Evolutionary conservation across 2,113 vertebrate genomes (phyloP), one percentile per base, ranked within the genome.

Genomic region (Boleophthalmus pectinirostris): DNA sequence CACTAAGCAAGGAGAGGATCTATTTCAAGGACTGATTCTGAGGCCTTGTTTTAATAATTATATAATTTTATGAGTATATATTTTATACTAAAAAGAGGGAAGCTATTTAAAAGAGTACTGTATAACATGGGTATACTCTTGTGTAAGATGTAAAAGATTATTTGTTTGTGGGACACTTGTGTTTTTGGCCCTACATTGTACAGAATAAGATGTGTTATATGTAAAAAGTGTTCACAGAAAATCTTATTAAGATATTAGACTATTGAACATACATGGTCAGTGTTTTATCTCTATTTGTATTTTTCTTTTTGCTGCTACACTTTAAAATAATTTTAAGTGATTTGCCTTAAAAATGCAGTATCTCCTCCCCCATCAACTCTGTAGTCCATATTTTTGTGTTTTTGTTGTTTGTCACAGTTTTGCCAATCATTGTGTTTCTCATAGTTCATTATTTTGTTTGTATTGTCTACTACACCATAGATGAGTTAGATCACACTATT

Each of bases 31-130:
- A 89, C 72, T 87, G 85, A 87, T 69, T 82, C 69, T 65, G 82
- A 47, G 38, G 75, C 84, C 69, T 86, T 82, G 21, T 91, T 91
- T 87, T 89, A 89, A 91, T 77, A 92, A 90, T 89, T 89, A 89
- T 90, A 92, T 93, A 90, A 92, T 92, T 93, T 77, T 92, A 93
- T 92, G 90, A 91, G 90, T 92, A 94, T 94, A 94, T 94, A 94
- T 95, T 92, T 94, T 94, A 93, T 94, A 94, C 94, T 93, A 94
- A 94, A 93, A 91, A 91, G 87, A 92, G 92, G 92, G 90, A 93
- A 93, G 90, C 89, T 93, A 94, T 95, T 95, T 94, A 94, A 94
- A 93, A 91, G 91, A 93, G 93, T 93, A 93, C 92, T 93, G 93
- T 94, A 93, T 94, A 92, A 93, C 91, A 91, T 93, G 90, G 91